Conservation (phyloP, 2,797 vertebrate genomes). For the Cirrhinus mrigala region DNA sequence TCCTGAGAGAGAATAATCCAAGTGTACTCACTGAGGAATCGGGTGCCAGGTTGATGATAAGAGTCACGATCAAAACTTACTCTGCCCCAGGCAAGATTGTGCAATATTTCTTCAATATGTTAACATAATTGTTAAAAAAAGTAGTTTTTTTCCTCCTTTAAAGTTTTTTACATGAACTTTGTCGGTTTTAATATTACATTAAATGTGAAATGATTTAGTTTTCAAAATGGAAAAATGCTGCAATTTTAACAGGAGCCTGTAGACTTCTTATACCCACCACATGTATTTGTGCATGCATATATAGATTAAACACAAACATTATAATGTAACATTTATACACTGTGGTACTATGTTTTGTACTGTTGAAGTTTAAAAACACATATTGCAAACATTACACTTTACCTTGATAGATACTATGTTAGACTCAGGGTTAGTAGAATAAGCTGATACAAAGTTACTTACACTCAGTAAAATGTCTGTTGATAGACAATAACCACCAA, state of each 20-base stretch:
- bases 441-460: not conserved
- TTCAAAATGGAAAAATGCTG: not conserved
- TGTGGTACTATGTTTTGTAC: too few relatives aligned
- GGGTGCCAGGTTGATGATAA: not conserved
- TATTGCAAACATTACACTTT: too few relatives aligned
- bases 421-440: not conserved
- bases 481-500: too few relatives aligned
- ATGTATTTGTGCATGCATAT: too few relatives aligned
- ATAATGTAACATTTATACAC: too few relatives aligned
- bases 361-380: too few relatives aligned
- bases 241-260: not conserved
- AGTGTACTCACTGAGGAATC: conserved; percentile 17
- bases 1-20: conserved; percentile 37
- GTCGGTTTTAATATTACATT: not conserved
- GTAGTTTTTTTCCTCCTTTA: too few relatives aligned
- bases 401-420: not conserved
- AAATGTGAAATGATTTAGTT: not conserved
- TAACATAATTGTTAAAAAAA: too few relatives aligned
- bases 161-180: not conserved
- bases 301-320: too few relatives aligned
- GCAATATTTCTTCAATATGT: conserved; percentile 7
- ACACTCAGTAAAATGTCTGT: not conserved
- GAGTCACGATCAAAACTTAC: not conserved
- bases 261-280: too few relatives aligned
- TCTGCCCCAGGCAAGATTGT: not conserved